These are phyloP conservation scores for Margarornis squamiger DNA, from an alignment of 2,797 vertebrate genomes.

Conservation along the genomic window DNA sequence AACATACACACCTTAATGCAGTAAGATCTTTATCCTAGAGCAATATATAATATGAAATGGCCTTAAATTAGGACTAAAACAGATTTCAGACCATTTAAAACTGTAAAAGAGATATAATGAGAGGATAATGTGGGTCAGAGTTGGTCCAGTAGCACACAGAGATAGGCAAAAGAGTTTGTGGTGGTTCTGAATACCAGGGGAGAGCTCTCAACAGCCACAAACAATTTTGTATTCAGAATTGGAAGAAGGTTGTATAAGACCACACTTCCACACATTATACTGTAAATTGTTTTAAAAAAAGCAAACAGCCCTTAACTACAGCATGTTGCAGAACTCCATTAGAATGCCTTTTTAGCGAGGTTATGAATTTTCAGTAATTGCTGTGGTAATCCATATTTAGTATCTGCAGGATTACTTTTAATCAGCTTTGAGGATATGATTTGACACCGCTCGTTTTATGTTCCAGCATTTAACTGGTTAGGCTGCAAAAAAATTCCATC, in stretches of 20 bases:
- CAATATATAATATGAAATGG: background rate
- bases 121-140: background rate
- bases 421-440: constrained; percentile 67
- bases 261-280: background rate
- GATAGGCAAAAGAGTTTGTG: background rate
- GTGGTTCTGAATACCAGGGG: background rate
- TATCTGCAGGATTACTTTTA: constrained; percentile 66
- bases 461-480: constrained; percentile 43
- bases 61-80: background rate
- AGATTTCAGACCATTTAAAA: background rate
- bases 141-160: background rate
- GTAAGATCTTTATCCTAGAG: background rate
- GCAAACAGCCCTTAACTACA: constrained; percentile 27
- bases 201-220: background rate
- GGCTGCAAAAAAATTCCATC: background rate
- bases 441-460: constrained; percentile 57
- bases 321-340: background rate
- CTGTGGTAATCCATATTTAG: constrained; percentile 66
- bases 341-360: constrained; percentile 13
- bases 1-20: background rate
- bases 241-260: background rate
- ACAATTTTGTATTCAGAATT: background rate
- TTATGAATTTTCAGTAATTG: constrained; percentile 67
- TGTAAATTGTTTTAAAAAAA: constrained; percentile 40
- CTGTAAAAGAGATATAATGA: background rate